Evolutionary conservation across 2,113 vertebrate genomes (phyloP).

Genomic region (Neogale vison): DNA sequence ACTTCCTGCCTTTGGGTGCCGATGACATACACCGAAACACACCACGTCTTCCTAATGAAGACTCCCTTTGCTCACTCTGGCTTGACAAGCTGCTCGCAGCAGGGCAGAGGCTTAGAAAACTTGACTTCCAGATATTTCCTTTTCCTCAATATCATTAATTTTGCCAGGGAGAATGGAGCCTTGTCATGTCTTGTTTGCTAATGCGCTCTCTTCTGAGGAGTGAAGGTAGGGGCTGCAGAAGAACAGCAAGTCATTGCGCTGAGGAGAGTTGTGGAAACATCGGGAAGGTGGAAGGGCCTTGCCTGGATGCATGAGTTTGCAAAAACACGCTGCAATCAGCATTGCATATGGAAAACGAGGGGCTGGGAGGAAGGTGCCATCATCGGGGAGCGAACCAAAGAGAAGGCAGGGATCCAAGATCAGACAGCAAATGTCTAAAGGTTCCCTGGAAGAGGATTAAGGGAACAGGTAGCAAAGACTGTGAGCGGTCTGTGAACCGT

Average conservation of each 20-base stretch:
- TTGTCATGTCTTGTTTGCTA: neutral
- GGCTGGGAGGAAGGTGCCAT: neutral
- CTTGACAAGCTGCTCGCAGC: neutral
- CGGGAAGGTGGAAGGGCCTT: neutral
- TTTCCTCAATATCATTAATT: neutral
- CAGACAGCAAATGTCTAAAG: conserved; percentile 65
- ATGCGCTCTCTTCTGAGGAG: neutral
- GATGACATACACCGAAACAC: neutral
- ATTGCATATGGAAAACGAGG: neutral
- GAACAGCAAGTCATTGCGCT: neutral
- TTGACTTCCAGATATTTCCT: neutral
- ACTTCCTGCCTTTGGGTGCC: neutral
- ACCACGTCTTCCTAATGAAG: neutral
- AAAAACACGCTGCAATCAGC: neutral
- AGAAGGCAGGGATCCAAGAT: conserved; percentile 37
- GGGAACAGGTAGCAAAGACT: conserved; percentile 58
- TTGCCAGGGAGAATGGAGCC: neutral
- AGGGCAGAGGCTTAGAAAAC: neutral
- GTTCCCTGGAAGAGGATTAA: conserved; percentile 62
- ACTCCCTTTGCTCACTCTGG: neutral
- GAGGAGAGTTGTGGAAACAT: neutral
- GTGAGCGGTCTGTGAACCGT: conserved; percentile 19
- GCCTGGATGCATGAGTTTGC: neutral
- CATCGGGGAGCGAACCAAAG: neutral
- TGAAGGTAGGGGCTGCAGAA: neutral